Evolutionary conservation across 64 coral and sea anemone genomes (phyloP).

Genomic region (Montipora capricornis): DNA sequence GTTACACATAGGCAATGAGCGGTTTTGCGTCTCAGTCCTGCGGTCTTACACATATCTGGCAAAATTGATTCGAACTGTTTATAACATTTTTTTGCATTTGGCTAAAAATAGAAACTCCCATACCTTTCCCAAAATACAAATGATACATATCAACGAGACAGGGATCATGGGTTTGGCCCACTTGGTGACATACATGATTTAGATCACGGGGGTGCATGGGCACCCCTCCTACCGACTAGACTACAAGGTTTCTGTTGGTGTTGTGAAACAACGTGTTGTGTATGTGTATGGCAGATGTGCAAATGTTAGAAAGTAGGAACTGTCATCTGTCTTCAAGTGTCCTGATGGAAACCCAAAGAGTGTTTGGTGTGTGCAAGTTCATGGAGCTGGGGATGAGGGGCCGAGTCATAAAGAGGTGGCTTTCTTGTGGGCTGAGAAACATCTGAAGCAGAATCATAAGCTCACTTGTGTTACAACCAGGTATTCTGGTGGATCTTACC

Average conservation of each 20-base stretch:
- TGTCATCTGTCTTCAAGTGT: slow-evolving; percentile 45
- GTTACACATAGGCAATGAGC: too few relatives aligned
- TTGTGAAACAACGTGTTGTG: slow-evolving; percentile 58
- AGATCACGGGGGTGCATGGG: too few relatives aligned
- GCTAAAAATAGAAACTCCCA: too few relatives aligned
- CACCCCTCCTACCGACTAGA: too few relatives aligned
- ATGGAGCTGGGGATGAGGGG: slow-evolving; percentile 57
- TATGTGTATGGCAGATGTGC: slow-evolving; percentile 61
- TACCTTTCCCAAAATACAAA: too few relatives aligned
- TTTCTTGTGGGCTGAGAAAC: slow-evolving; percentile 67
- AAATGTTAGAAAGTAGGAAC: slow-evolving; percentile 57
- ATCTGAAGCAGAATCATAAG: slow-evolving; percentile 47
- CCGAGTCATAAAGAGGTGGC: slow-evolving; percentile 46
- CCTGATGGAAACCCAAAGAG: slow-evolving; percentile 31
- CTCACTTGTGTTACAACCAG: slow-evolving; percentile 39
- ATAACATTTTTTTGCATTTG: too few relatives aligned
- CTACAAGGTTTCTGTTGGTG: slow-evolving; percentile 42
- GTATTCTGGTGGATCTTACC: neutral
- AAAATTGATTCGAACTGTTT: too few relatives aligned
- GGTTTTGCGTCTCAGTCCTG: too few relatives aligned
- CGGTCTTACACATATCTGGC: too few relatives aligned
- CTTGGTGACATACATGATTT: too few relatives aligned
- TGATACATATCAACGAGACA: too few relatives aligned
- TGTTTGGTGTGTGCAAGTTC: slow-evolving; percentile 31
- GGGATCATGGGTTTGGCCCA: too few relatives aligned